Evolutionary conservation across 2,113 vertebrate species (phyloP).

Genomic region (Leucoraja erinaceus): DNA sequence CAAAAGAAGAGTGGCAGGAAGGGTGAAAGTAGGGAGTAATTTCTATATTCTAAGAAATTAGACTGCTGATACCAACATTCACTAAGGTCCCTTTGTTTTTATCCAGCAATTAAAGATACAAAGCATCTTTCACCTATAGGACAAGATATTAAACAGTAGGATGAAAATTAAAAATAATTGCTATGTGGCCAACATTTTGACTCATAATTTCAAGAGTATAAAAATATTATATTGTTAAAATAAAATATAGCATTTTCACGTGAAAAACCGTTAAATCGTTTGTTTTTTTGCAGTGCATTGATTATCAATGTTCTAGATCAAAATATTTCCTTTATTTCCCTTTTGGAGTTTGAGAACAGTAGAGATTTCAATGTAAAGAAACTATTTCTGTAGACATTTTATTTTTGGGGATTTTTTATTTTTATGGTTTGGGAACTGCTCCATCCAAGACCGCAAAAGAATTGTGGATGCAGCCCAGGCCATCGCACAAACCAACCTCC

Average conservation of each 20-base stretch:
- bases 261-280: too few species aligned
- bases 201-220: too few species aligned
- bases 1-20: neutral
- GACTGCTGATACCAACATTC: neutral
- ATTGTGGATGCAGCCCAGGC: too few species aligned
- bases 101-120: neutral
- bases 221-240: too few species aligned
- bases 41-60: neutral
- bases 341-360: neutral
- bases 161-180: too few species aligned
- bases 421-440: too few species aligned
- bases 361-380: neutral
- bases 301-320: neutral
- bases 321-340: neutral
- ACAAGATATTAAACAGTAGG: constrained; percentile 11
- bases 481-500: too few species aligned
- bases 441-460: too few species aligned
- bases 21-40: too few species aligned
- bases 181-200: too few species aligned
- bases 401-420: too few species aligned
- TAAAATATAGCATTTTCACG: too few species aligned
- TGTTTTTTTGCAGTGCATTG: neutral
- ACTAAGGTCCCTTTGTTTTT: neutral
- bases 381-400: neutral
- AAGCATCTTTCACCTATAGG: neutral